A percentile compares a stretch with the other conserved stretches of the same genome.
phyloP scores from a whole-genome alignment of 1,140 invertebrate species.

The Caenorhabditis briggsae region DNA sequence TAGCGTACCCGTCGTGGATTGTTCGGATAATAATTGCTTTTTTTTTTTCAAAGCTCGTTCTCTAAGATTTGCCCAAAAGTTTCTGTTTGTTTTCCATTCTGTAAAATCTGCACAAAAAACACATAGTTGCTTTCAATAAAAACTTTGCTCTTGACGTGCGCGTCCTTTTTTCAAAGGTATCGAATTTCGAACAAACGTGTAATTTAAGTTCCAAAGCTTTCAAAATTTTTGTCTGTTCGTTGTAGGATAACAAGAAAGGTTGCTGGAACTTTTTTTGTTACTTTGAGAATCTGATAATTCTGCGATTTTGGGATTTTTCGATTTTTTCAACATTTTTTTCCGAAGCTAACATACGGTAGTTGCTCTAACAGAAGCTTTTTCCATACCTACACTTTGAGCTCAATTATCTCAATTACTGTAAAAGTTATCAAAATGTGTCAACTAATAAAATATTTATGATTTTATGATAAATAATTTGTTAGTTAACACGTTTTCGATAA shows the following conservation, averaged over 20 bases:
- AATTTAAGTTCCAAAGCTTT: conserved; percentile 19
- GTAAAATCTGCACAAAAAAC: neutral
- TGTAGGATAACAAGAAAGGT: neutral
- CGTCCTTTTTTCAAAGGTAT: neutral
- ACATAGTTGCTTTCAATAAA: neutral
- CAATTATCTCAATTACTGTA: too few species aligned
- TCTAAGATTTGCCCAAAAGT: neutral
- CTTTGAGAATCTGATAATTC: neutral
- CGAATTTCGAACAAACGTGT: neutral
- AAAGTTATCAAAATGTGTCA: too few species aligned
- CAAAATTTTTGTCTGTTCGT: neutral
- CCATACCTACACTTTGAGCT: too few species aligned
- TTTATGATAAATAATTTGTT: too few species aligned
- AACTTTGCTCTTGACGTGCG: conserved; percentile 1
- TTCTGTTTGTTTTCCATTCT: conserved; percentile 11
- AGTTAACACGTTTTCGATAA: too few species aligned
- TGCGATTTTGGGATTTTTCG: neutral
- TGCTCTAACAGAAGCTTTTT: neutral
- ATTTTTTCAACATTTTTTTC: neutral
- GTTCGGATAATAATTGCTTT: neutral
- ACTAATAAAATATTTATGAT: too few species aligned
- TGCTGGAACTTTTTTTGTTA: neutral
- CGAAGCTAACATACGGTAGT: too few species aligned
- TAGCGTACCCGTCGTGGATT: too few species aligned
- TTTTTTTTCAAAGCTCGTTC: neutral